Evolutionary conservation across 2,888 invertebrate genomes (phyloP), one percentile per base, ranked within the genome.

Genomic region (Octodonta nipae): DNA sequence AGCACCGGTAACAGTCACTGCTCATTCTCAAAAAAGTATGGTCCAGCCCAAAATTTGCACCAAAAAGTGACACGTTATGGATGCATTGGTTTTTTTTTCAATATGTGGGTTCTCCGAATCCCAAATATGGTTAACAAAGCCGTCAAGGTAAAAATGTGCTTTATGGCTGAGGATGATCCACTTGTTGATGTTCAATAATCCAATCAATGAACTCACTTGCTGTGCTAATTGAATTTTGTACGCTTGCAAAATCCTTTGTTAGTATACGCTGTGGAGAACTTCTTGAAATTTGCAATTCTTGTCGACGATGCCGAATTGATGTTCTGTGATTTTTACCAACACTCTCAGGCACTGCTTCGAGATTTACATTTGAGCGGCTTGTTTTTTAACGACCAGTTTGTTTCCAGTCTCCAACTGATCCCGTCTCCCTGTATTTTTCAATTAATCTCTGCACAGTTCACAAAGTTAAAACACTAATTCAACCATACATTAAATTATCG

Each of bases 331-430:
- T 6, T 24, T 24, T 11, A 6, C 24, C 24, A 24, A 24, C 24
- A 24, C 24, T 24, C 24, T 24, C 10, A 24, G 10, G n/a, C n/a
- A n/a, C n/a, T n/a, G 24, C 24, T 24, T 6, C 24, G 24, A 24
- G 4, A 6, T 6, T 3, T n/a, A 24, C 24, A 24, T 24, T 24
- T 24, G 24, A 6, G 4, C 24, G 24, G 24, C 24, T 24, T 24
- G 24, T 24, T 24, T 24, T 24, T 24, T 4, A 11, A 24, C 24
- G 24, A 6, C 24, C 24, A 6, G 4, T 4, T n/a, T 24, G 24
- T 3, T 24, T 24, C n/a, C 4, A n/a, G 24, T 24, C 24, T 24
- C n/a, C n/a, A n/a, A n/a, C n/a, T n/a, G n/a, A n/a, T n/a, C n/a
- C n/a, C n/a, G n/a, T n/a, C n/a, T n/a, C n/a, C n/a, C n/a, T n/a